Conservation (phyloP, 2,888 invertebrate genomes). For the Psococerastis gibbosa region DNA sequence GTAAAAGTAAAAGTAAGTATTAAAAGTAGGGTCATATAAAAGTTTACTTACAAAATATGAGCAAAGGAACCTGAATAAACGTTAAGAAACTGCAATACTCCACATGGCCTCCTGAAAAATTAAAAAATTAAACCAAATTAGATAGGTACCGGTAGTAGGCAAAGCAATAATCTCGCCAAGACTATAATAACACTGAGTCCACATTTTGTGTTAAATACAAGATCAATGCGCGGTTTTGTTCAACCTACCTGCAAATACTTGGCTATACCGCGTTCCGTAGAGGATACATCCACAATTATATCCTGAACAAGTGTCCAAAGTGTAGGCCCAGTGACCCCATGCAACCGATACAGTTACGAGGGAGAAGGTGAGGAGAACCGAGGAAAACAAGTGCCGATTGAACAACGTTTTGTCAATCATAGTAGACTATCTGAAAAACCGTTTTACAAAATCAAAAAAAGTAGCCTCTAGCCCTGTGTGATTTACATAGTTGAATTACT, state of each 20-base stretch:
- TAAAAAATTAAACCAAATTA: too few species aligned
- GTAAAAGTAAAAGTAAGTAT: too few species aligned
- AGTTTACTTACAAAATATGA: slow-evolving; percentile 5
- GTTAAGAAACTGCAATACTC: background rate
- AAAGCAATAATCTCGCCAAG: too few species aligned
- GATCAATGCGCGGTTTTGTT: too few species aligned
- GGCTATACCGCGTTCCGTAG: background rate
- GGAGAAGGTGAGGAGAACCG: slow-evolving; percentile 1
- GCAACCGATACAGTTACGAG: background rate
- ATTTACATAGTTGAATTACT: too few species aligned
- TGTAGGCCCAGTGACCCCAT: slow-evolving; percentile 8
- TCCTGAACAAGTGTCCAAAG: slow-evolving; percentile 3
- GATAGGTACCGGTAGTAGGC: too few species aligned
- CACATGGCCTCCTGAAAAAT: slow-evolving; percentile 5
- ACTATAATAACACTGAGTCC: too few species aligned
- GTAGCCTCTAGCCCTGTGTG: too few species aligned
- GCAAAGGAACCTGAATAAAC: background rate
- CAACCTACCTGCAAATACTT: background rate
- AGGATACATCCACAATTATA: slow-evolving; percentile 6
- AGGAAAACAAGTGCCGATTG: background rate
- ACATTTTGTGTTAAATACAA: too few species aligned
- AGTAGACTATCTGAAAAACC: too few species aligned
- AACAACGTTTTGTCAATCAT: slow-evolving; percentile 1
- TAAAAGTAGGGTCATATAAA: too few species aligned
- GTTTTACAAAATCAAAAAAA: too few species aligned